Evolutionary conservation across 2,888 invertebrate genomes (phyloP), one percentile per base, ranked within the genome.

Genomic region (Digitonthophagus gazella): DNA sequence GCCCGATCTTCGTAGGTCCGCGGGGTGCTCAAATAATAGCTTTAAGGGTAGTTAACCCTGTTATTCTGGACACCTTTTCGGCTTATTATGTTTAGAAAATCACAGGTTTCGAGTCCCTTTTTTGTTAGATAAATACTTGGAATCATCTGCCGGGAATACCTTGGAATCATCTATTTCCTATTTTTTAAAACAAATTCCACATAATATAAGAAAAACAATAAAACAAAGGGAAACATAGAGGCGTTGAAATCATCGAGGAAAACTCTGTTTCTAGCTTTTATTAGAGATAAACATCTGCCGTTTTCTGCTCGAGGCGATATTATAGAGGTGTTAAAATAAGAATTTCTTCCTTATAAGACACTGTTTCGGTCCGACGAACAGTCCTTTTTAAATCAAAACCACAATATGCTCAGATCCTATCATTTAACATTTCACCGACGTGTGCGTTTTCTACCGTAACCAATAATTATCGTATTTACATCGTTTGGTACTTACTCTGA

Each of bases 1-100:
- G 75, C 75, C 74, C 75, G 75, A 76, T 76, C 74, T 74, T 73
- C 71, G 74, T 76, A 74, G 61, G 75, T 74, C 72, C 71, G 72
- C 70, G 67, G 71, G 73, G 73, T 70, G 66, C 72, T 70, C 67
- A 66, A 66, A 70, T 67, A 61, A 65, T 67, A 67, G 64, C 68
- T 65, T 67, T 70, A 69, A 66, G 67, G 70, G 72, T 67, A 71
- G 72, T 73, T 73, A 69, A 70, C 56, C 61, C 66, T 72, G 61
- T 67, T 61, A 67, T 65, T 70, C 64, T 65, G 58, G 64, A 18
- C 65, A 68, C 28, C 65, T 68, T 68, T 68, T 58, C 65, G 56
- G 18, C 61, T 61, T 61, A 61, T 61, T 61, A 61, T 61, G 61
- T 61, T 44, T 44, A 44, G 28, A 44, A 44, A 44, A 44, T 44